phyloP scores from a whole-genome alignment of 2,888 invertebrate genomes.

The Dryococelus australis region DNA sequence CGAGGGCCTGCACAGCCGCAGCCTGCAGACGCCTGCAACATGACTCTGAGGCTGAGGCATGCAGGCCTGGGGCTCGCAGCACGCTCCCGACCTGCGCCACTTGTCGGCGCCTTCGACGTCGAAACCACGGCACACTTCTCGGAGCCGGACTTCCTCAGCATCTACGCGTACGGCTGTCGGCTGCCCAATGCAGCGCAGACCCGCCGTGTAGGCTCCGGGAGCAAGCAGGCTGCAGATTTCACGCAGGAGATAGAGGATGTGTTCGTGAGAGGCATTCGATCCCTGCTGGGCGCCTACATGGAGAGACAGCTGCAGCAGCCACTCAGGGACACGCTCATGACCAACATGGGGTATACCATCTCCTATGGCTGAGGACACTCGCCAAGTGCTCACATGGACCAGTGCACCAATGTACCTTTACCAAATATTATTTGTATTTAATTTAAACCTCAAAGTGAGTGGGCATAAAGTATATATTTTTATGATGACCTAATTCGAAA shows the following conservation, averaged over 20 bases:
- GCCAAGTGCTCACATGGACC: neutral
- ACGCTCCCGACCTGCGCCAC: constrained; percentile 70
- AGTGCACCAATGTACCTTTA: too few species aligned
- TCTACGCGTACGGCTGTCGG: constrained; percentile 81
- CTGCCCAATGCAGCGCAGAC: constrained; percentile 42
- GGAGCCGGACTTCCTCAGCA: constrained; percentile 84
- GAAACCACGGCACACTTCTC: constrained; percentile 62
- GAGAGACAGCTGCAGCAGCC: constrained; percentile 84
- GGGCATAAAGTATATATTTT: too few species aligned
- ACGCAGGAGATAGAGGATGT: constrained; percentile 79
- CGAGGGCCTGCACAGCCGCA: constrained; percentile 45
- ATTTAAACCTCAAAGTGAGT: too few species aligned
- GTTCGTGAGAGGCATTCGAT: constrained; percentile 82
- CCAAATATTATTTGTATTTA: too few species aligned
- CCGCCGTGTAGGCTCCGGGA: constrained; percentile 50
- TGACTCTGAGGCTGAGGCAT: constrained; percentile 70
- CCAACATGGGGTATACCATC: constrained; percentile 86
- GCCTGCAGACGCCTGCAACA: constrained; percentile 70
- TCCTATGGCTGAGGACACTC: constrained; percentile 70
- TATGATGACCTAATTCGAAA: too few species aligned
- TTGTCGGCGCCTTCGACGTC: constrained; percentile 37
- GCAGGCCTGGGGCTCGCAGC: constrained; percentile 75
- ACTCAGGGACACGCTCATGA: constrained; percentile 85
- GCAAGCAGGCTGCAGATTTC: constrained; percentile 21
- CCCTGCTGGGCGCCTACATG: constrained; percentile 82